phyloP scores from a whole-genome alignment of 1,140 invertebrate genomes.

The Drosophila ficusphila region DNA sequence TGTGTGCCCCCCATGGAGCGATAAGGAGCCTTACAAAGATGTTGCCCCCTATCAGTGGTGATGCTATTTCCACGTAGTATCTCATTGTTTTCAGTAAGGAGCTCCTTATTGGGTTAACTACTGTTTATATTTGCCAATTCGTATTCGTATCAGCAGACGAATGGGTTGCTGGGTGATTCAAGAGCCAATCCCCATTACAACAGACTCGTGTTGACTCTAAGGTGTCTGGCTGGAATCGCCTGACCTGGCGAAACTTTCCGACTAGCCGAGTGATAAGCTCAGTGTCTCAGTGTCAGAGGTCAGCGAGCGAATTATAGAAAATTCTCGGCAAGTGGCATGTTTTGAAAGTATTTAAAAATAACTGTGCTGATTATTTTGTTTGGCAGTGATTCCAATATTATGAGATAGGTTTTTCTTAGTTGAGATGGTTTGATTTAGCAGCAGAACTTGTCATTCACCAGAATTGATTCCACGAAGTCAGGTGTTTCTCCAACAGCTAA shows the following conservation, averaged over 20 bases:
- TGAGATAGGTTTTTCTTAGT: neutral
- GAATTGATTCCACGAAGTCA: neutral
- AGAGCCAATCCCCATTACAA: slow-evolving; percentile 43
- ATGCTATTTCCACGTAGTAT: neutral
- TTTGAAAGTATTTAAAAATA: slow-evolving; percentile 55
- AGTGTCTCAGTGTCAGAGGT: slow-evolving; percentile 36
- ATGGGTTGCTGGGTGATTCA: slow-evolving; percentile 56
- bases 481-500: neutral
- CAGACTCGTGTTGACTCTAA: slow-evolving; percentile 22
- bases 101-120: neutral
- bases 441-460: too few relatives aligned
- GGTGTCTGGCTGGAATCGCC: slow-evolving; percentile 42
- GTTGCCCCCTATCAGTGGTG: slow-evolving; percentile 11
- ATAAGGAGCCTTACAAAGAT: slow-evolving; percentile 28
- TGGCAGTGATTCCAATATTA: neutral
- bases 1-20: slow-evolving; percentile 35
- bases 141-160: neutral
- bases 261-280: slow-evolving; percentile 29
- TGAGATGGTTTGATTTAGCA: too few relatives aligned
- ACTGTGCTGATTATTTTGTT: slow-evolving; percentile 4
- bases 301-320: slow-evolving; percentile 26
- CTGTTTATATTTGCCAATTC: neutral
- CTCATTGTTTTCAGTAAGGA: neutral
- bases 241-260: slow-evolving; percentile 49
- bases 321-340: slow-evolving; percentile 36